These are phyloP conservation scores for Papilio elwesi DNA, from an alignment of 2,888 invertebrate genomes.

Conservation along the genomic window DNA sequence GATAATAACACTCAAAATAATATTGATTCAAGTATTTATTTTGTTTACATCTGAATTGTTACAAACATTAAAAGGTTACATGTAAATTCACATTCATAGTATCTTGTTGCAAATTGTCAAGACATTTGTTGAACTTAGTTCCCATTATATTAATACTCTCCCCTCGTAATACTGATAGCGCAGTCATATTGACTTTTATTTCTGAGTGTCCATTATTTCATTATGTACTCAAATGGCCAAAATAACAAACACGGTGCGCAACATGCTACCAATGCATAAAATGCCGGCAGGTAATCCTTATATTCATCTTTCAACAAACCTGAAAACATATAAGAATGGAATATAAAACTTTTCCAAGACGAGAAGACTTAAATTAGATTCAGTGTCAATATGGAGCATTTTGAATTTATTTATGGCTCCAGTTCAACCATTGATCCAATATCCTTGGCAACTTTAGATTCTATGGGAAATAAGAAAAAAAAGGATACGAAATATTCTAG, in stretches of 20 bases:
- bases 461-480: slow-evolving; percentile 4
- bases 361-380: slow-evolving; percentile 32
- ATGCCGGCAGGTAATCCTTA: slow-evolving; percentile 69
- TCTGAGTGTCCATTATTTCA: slow-evolving; percentile 35
- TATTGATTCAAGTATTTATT: not conserved
- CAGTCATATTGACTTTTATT: not conserved
- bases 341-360: slow-evolving; percentile 8
- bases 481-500: not conserved
- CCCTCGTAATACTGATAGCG: not conserved
- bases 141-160: not conserved
- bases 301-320: slow-evolving; percentile 70
- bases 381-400: slow-evolving; percentile 5
- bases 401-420: not conserved
- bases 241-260: slow-evolving; percentile 69
- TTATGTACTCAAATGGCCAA: slow-evolving; percentile 69
- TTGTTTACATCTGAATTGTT: not conserved
- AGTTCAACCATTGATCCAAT: slow-evolving; percentile 9
- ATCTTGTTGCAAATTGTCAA: too few relatives aligned
- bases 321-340: slow-evolving; percentile 52
- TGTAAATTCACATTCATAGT: not conserved
- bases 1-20: too few relatives aligned
- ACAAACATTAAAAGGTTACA: not conserved
- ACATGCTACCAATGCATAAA: slow-evolving; percentile 67
- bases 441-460: slow-evolving; percentile 1
- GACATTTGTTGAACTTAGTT: not conserved